Base-by-base conservation (phyloP, 2,888 invertebrate species). In the Venusia cambrica region DNA sequence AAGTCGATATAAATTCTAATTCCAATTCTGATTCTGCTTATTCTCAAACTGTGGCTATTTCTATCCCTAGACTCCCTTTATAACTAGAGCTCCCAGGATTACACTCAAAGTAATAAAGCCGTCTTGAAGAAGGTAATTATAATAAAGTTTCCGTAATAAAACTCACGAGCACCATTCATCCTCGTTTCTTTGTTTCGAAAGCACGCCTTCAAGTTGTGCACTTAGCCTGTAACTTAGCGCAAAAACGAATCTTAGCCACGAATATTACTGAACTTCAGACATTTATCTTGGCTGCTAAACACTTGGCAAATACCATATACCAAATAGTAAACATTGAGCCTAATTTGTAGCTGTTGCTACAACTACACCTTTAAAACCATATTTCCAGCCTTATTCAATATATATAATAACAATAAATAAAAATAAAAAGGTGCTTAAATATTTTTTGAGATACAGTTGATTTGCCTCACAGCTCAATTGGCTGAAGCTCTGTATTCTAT, bases 201-300 rank as follows among this genome's bases (percentile, higher is more conserved):
- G 38, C 16, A 8, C 20, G 17, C 25, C 24, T 2, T 11, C 5
- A 5, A 6, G 18, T 36, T 16, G 20, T 27, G 33, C 26, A 27
- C 20, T 31, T 16, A 8, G 21, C 9, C 28, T 16, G 36, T 33
- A 41, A 27, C 20, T 31, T 16, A 8, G 21, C 9, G 31, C 19
- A 38, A 35, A 41, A 41, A 35, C 22, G 16, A 16, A 25, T 18
- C 32, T 30, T 18, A 20, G 25, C 27, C 16, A 13, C 29, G 38
- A 31, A 27, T n/a, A 36, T 33, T 21, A 15, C 24, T 32, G 28
- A 50, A 45, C 44, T 45, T 47, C 22, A 24, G 17, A 8, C 45
- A 33, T 48, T 44, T 40, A 26, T 41, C 40, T 46, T 28, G 20
- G 8, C 20, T 15, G 30, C 38, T 35, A 33, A 33, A 38, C 37